Base-by-base conservation (phyloP, 2,797 vertebrate species). In the Luscinia luscinia region DNA sequence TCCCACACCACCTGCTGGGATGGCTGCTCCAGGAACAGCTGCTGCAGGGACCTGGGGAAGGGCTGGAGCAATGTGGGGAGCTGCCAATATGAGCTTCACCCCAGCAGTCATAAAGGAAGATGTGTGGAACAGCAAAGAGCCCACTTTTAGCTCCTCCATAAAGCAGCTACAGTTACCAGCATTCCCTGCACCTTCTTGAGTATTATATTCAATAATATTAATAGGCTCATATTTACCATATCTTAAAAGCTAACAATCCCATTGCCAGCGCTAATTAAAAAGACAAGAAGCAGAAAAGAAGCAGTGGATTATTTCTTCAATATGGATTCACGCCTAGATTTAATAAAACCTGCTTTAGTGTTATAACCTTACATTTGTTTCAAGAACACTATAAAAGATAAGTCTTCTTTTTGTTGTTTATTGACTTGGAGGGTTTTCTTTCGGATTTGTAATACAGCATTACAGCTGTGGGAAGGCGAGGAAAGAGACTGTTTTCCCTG, bases 1-100 rank as follows among this genome's bases (percentile, higher is more conserved):
- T 97, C 96, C 96, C 73, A 58, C 77, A 72, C 90, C 78, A 91
- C 94, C 97, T 80, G 40, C 73, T 22, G 19, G 82, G 95, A 97
- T 97, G 98, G 98, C 98, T 98, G 98, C 96, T 97, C 91, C 80
- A 74, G 94, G 98, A 97, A 98, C 98, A 67, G 52, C 77, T 98
- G 98, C 97, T 97, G 92, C 77, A 75, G 95, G 98, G 97, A 98
- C 98, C 97, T 96, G 98, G 96, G 97, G 94, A 91, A 96, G 97
- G 97, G 97, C 95, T 54, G 51, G 51, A 54, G 51, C 18, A 32
- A 32, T 12, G 18, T 54, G 8, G 30, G 51, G 51, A 54, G 51
- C 28, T 97, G 96, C 88, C 96, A 95, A 94, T 96, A 95, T 55
- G 88, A 96, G 97, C 97, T 97, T 97, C 97, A 97, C 57, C 90